Base-by-base conservation (phyloP, 2,888 invertebrate species). In the Calliphora vomitoria region DNA sequence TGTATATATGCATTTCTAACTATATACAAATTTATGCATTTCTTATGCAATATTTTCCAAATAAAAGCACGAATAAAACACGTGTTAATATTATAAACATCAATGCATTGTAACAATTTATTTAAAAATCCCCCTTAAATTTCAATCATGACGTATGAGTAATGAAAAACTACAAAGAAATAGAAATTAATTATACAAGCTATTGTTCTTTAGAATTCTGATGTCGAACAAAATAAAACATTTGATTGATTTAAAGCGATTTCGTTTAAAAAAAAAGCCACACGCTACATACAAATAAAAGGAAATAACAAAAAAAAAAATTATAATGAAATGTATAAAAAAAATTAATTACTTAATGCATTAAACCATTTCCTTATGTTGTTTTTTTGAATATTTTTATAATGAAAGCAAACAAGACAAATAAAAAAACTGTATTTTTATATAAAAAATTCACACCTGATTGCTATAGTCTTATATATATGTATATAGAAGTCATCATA, bases 81-180 rank as follows among this genome's bases (percentile, higher is more conserved):
- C 68, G 47, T 31, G 69, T 15, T 13, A n/a, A n/a, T n/a, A 0
- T 8, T 35, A 62, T 38, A 15, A 35, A 10, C 44, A 11, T 44
- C 4, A 11, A 44, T 44, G 44, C 44, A 44, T 44, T 44, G 44
- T 13, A 35, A 25, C 1, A 6, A 44, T 11, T 44, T 55, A 10
- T 18, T n/a, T n/a, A 47, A 71, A 53, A 58, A 66, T 74, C 13
- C 38, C 76, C 10, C 31, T 20, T 31, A 44, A 13, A 69, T 8
- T 50, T n/a, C 47, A 35, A 58, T n/a, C n/a, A 47, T 62, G 72
- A 69, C 81, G 83, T 84, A 84, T 84, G 66, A 87, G 72, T 66
- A 81, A 74, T 20, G 41, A 55, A 25, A 50, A 75, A 55, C 13
- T 38, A 55, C 64, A 64, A 18, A 41, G 5, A n/a, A 38, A 75